Evolutionary conservation across 64 coral and sea anemone species (phyloP).

Genomic region (Montipora sp.): DNA sequence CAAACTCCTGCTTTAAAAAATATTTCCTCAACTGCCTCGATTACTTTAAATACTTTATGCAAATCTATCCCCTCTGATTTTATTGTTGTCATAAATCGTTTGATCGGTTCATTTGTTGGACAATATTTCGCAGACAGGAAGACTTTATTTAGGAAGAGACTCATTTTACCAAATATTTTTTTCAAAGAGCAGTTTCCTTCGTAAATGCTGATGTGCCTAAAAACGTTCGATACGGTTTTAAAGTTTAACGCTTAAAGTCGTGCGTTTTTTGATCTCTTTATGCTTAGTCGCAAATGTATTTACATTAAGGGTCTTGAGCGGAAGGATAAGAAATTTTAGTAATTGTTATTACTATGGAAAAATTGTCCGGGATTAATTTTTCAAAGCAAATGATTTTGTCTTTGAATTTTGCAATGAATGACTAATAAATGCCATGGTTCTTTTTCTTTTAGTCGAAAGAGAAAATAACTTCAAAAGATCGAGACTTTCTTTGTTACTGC

Average conservation of each 20-base stretch:
- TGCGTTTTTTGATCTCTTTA: background rate
- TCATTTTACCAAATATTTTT: background rate
- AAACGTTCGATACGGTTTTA: too few relatives aligned
- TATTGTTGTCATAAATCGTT: background rate
- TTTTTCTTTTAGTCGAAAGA: background rate
- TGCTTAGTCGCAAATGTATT: background rate
- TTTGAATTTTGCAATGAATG: background rate
- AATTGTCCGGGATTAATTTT: background rate
- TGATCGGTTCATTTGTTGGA: background rate
- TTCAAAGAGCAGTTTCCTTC: background rate
- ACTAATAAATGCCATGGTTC: background rate
- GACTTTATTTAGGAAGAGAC: constrained; percentile 1
- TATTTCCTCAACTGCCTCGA: background rate
- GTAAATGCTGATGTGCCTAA: background rate
- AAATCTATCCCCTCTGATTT: constrained; percentile 6
- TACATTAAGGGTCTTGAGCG: background rate
- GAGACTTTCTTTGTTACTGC: background rate
- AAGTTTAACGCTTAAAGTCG: background rate
- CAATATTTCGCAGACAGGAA: background rate
- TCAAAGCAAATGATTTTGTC: background rate
- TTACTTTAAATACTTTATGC: constrained; percentile 17
- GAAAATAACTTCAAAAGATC: background rate
- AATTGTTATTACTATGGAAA: background rate
- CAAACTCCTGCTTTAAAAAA: background rate
- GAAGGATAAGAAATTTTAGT: background rate